phyloP scores from a whole-genome alignment of 2,888 invertebrate genomes.

The Anagyrus pseudococci region DNA sequence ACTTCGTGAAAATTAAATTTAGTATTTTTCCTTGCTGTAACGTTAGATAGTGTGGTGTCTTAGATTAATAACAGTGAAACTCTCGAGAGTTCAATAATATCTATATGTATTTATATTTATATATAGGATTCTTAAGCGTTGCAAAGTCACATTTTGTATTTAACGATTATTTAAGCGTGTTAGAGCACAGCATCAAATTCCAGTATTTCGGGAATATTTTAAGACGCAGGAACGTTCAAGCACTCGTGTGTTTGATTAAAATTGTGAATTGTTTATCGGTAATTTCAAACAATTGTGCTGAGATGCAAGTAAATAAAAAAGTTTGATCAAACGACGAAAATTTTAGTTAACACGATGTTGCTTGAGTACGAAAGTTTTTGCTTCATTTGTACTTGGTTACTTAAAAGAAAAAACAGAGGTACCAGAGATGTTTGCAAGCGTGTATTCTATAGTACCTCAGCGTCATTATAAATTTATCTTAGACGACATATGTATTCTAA shows the following conservation, averaged over 20 bases:
- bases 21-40: neutral
- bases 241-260: slow-evolving; percentile 11
- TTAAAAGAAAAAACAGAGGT: slow-evolving; percentile 1
- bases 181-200: slow-evolving; percentile 26
- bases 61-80: slow-evolving; percentile 14
- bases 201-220: slow-evolving; percentile 11
- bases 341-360: too few species aligned
- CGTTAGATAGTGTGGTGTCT: neutral
- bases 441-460: too few species aligned
- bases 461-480: too few species aligned
- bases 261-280: neutral
- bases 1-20: neutral
- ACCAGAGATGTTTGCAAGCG: too few species aligned
- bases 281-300: too few species aligned
- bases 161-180: slow-evolving; percentile 35
- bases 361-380: neutral
- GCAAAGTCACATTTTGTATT: slow-evolving; percentile 36
- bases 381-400: neutral
- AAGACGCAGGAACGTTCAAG: slow-evolving; percentile 30
- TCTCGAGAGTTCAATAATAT: slow-evolving; percentile 13
- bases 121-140: slow-evolving; percentile 30
- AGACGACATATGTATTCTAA: too few species aligned
- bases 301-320: too few species aligned
- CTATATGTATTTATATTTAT: slow-evolving; percentile 2
- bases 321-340: too few species aligned